Evolutionary conservation across 2,113 vertebrate species (phyloP).

Genomic region (Galeopterus variegatus): DNA sequence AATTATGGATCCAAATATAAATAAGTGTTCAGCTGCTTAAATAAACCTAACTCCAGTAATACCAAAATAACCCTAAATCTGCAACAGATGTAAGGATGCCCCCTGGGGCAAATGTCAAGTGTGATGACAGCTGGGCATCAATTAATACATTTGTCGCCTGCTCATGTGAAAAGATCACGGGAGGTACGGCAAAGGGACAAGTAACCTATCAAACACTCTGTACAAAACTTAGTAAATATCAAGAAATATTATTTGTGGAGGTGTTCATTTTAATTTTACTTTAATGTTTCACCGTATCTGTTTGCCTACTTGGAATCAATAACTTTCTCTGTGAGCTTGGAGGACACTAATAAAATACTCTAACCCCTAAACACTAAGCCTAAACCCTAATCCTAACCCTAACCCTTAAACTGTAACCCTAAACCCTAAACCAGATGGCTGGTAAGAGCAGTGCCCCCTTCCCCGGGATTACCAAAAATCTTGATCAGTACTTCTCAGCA

Average conservation of each 20-base stretch:
- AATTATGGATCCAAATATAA: constrained; percentile 34
- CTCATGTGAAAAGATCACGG: constrained; percentile 23
- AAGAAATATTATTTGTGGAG: not conserved
- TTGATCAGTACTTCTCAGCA: not conserved
- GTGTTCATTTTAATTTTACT: constrained; percentile 39
- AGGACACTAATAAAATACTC: not conserved
- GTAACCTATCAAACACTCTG: constrained; percentile 3
- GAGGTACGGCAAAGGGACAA: constrained; percentile 62
- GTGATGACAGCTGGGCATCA: constrained; percentile 81
- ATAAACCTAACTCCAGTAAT: constrained; percentile 74
- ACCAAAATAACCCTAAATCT: constrained; percentile 78
- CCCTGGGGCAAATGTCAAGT: constrained; percentile 77
- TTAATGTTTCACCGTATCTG: constrained; percentile 17
- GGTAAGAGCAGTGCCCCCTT: not conserved
- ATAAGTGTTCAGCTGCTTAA: constrained; percentile 59
- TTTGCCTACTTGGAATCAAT: not conserved
- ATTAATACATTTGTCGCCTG: constrained; percentile 76
- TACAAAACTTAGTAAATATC: constrained; percentile 10
- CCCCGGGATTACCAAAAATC: not conserved
- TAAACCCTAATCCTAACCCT: too few species aligned
- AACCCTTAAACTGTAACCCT: too few species aligned
- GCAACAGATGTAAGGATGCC: constrained; percentile 75
- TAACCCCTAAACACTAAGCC: too few species aligned
- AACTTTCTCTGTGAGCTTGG: not conserved
- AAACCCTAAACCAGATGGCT: not conserved